A percentile compares a stretch with the other conserved stretches of the same genome.
phyloP scores from a whole-genome alignment of 1,140 invertebrate genomes.

The Chymomyza costata region DNA sequence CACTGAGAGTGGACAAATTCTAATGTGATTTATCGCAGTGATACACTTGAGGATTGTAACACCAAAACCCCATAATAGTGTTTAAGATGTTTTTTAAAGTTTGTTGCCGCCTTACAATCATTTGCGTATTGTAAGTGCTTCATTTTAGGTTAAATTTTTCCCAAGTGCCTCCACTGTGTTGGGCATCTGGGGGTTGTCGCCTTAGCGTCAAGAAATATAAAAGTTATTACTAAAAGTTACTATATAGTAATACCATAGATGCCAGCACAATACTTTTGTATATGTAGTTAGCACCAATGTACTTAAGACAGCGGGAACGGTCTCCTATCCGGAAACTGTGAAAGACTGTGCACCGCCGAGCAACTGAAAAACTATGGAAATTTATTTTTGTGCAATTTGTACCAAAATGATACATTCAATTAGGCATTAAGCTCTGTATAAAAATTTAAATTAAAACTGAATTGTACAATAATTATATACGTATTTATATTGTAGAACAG shows the following conservation, averaged over 20 bases:
- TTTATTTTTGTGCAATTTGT: constrained; percentile 46
- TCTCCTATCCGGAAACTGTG: background rate
- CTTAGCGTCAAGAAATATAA: constrained; percentile 8
- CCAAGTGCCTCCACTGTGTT: constrained; percentile 34
- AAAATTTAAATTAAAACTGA: constrained; percentile 28
- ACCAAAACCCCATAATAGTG: constrained; percentile 35
- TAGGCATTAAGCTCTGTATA: constrained; percentile 32
- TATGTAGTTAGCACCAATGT: too few relatives aligned
- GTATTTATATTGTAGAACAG: too few relatives aligned
- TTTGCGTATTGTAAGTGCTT: background rate
- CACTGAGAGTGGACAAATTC: constrained; percentile 9
- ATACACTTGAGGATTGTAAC: constrained; percentile 53
- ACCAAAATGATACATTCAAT: constrained; percentile 44
- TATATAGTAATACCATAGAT: constrained; percentile 20
- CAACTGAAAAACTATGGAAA: constrained; percentile 24
- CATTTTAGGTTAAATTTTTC: constrained; percentile 38
- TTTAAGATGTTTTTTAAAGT: constrained; percentile 20
- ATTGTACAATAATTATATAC: constrained; percentile 49
- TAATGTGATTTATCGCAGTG: constrained; percentile 53
- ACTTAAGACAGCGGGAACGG: constrained; percentile 38
- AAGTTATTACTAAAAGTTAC: constrained; percentile 22
- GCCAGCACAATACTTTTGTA: constrained; percentile 30
- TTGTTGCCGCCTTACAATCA: constrained; percentile 46
- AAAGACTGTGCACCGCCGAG: constrained; percentile 18
- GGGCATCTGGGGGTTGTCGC: too few relatives aligned